Percentiles rank a stretch among this genome's conserved stretches.
Conservation (phyloP, 2,888 invertebrate species). For the Acrocyrtus sp. region DNA sequence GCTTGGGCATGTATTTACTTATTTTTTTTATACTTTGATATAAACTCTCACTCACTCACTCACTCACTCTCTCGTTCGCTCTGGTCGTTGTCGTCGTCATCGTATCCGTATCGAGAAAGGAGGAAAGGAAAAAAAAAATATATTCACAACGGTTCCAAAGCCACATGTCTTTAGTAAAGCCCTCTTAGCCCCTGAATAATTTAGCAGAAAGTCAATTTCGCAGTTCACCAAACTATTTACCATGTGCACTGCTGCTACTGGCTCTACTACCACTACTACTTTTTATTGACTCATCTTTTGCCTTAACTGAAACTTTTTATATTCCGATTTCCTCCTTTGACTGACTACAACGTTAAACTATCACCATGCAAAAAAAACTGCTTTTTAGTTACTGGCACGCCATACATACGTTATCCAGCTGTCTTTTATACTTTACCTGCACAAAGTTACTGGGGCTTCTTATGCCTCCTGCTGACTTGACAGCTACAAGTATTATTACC, state of each 20-base stretch:
- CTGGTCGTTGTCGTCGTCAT: neutral
- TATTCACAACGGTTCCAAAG: conserved; percentile 45
- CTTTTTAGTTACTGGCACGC: conserved; percentile 32
- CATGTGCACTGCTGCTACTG: conserved; percentile 59
- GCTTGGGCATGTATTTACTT: no score
- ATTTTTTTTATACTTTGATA: conserved; percentile 37
- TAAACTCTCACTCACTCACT: conserved; percentile 4
- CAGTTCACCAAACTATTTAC: conserved; percentile 64
- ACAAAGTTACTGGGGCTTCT: no score
- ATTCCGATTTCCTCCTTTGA: conserved; percentile 38
- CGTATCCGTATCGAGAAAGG: conserved; percentile 4
- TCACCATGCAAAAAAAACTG: no score
- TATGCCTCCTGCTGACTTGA: conserved; percentile 44
- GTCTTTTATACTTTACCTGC: conserved; percentile 1
- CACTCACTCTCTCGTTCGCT: neutral
- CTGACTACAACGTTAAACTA: neutral
- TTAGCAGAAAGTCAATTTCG: conserved; percentile 64
- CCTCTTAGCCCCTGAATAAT: conserved; percentile 61
- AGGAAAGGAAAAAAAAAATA: conserved; percentile 28
- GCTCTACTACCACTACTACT: no score
- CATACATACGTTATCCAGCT: conserved; percentile 31
- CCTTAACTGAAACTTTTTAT: conserved; percentile 50
- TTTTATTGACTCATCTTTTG: conserved; percentile 59
- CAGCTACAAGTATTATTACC: conserved; percentile 25
- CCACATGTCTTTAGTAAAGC: conserved; percentile 53